These are phyloP conservation scores for Archivesica marissinica DNA, from an alignment of 1,140 invertebrate genomes.

Conservation along the genomic window DNA sequence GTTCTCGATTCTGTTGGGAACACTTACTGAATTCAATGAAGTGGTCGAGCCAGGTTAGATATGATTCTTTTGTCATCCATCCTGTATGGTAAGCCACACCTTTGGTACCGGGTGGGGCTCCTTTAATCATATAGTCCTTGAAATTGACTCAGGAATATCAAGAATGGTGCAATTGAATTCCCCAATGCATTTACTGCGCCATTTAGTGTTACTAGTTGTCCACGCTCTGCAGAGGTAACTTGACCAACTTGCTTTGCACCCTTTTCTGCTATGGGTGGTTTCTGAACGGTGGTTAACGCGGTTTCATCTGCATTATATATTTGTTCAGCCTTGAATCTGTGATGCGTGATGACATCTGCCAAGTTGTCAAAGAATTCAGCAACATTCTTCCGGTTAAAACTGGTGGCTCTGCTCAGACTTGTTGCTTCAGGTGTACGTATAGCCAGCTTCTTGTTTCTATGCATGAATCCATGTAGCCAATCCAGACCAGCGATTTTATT, in stretches of 20 bases:
- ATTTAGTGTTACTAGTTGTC: slow-evolving; percentile 76
- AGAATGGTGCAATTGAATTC: background rate
- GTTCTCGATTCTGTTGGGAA: too few relatives aligned
- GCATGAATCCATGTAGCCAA: slow-evolving; percentile 85
- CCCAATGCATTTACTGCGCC: slow-evolving; percentile 64
- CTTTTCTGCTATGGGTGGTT: slow-evolving; percentile 82
- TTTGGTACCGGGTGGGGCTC: background rate
- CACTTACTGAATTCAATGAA: too few relatives aligned
- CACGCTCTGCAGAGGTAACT: slow-evolving; percentile 83
- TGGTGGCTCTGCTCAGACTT: slow-evolving; percentile 83
- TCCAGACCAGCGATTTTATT: slow-evolving; percentile 81
- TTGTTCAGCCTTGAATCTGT: slow-evolving; percentile 70
- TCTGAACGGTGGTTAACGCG: slow-evolving; percentile 84
- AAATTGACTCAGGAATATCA: slow-evolving; percentile 7
- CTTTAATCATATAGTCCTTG: slow-evolving; percentile 8
- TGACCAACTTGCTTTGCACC: slow-evolving; percentile 83
- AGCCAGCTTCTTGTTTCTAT: background rate
- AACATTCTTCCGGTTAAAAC: slow-evolving; percentile 84
- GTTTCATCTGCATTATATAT: slow-evolving; percentile 86
- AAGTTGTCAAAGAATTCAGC: slow-evolving; percentile 69
- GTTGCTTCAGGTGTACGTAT: slow-evolving; percentile 80
- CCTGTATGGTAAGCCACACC: slow-evolving; percentile 24
- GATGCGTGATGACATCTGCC: slow-evolving; percentile 55
- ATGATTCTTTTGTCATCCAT: slow-evolving; percentile 23
- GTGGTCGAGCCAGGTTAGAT: slow-evolving; percentile 14